Base-by-base conservation (phyloP, 2,113 vertebrate genomes). In the Turnix velox region DNA sequence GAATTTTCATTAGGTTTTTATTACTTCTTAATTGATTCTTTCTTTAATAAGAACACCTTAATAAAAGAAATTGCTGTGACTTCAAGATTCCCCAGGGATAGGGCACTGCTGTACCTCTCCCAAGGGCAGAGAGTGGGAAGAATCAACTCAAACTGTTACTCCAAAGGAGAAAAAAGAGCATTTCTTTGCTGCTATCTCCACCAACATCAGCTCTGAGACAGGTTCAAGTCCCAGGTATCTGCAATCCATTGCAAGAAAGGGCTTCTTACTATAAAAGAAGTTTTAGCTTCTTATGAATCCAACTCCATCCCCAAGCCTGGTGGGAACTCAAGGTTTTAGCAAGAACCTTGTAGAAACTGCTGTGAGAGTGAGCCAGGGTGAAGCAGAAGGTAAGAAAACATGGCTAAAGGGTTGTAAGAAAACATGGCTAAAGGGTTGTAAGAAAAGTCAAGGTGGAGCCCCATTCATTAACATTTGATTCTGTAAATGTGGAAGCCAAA, bases 301-400 rank as follows among this genome's bases (percentile, higher is more conserved):
- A 67, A 31, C 33, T 58, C 67, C 33, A 35, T 28, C 16, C 31
- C 40, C 52, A 35, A 63, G 9, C 18, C 54, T 43, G 39, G 30
- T 48, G 23, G 42, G 57, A 72, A n/a, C 31, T 12, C 3, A 0
- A 6, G 10, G 35, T 7, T 83, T 88, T 33, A 74, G 61, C 67
- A 88, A 30, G 18, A 68, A 6, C 43, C 25, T 35, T 42, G 51
- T 1, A 2, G 68, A 75, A 93, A 75, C 10, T 1, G 0, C 57
- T 19, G 31, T 2, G 6, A 33, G 8, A 22, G 55, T 0, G 0
- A 85, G 42, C 17, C 6, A 2, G 28, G 69, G 35, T 23, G 66
- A 74, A 93, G 69, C 73, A 45, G 33, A 45, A 68, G 58, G 18
- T 65, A 66, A 87, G 80, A 27, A 85, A 67, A 81, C 40, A 49